phyloP scores from a whole-genome alignment of 23 tunicate species.

The Aplidium turbinatum region DNA sequence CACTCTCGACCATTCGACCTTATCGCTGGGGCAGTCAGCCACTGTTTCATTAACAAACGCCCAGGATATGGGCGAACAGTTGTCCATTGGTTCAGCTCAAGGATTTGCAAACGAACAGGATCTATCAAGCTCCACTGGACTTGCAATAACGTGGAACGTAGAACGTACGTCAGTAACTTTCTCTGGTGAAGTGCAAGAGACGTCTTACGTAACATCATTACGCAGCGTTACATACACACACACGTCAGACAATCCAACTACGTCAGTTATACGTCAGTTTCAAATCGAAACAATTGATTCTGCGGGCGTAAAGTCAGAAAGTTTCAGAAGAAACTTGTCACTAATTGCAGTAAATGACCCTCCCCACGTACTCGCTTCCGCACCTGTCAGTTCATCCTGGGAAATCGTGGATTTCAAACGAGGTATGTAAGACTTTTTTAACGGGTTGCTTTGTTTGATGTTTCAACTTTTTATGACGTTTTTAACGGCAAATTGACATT shows the following conservation, averaged over 20 bases:
- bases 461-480: too few relatives aligned
- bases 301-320: conserved; percentile 7
- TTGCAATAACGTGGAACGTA: conserved; percentile 5
- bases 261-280: background rate
- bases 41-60: background rate
- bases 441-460: background rate
- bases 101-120: conserved; percentile 8
- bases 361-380: background rate
- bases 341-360: conserved; percentile 10
- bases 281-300: background rate
- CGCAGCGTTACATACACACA: conserved; percentile 20
- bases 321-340: background rate
- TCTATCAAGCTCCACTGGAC: background rate
- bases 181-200: conserved; percentile 7
- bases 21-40: conserved; percentile 3
- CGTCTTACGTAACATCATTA: background rate
- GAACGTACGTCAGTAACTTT: conserved; percentile 4
- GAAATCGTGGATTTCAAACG: conserved; percentile 6
- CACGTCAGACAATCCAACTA: conserved; percentile 33
- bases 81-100: conserved; percentile 18
- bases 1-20: background rate
- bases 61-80: conserved; percentile 1
- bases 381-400: conserved; percentile 2
- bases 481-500: too few relatives aligned
- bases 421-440: conserved; percentile 7